These are phyloP conservation scores for Phymatocera aterrima DNA, from an alignment of 2,888 invertebrate genomes.

Conservation along the genomic window DNA sequence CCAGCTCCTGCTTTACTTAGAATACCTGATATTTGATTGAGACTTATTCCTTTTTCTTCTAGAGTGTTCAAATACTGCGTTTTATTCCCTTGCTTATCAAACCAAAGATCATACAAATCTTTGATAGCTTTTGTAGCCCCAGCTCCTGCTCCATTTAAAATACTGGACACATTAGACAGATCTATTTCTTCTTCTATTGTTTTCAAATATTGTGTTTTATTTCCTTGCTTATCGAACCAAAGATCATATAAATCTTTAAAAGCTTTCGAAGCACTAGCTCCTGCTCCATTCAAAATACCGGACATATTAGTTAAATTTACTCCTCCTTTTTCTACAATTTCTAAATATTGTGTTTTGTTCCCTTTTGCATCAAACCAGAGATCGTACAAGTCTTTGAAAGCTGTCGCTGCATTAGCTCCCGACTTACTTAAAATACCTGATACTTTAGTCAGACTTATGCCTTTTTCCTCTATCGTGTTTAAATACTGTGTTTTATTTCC, in stretches of 20 bases:
- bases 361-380: background rate
- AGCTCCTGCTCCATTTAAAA: conserved; percentile 51
- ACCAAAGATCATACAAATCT: conserved; percentile 55
- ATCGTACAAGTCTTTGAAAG: background rate
- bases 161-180: conserved; percentile 42
- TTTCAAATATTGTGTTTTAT: conserved; percentile 13
- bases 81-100: conserved; percentile 58
- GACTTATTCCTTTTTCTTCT: background rate
- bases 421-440: background rate
- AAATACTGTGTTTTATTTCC: conserved; percentile 52
- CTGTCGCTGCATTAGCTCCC: background rate
- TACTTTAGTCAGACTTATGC: background rate
- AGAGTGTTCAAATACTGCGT: background rate
- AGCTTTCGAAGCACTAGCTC: background rate
- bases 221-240: too few species aligned
- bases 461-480: background rate
- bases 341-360: background rate
- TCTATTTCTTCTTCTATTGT: conserved; percentile 41
- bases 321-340: background rate
- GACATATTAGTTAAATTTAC: conserved; percentile 55
- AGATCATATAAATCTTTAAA: background rate
- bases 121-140: conserved; percentile 55
- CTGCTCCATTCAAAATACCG: conserved; percentile 54
- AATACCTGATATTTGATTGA: too few species aligned
- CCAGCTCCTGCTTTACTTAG: conserved; percentile 31